Conservation (phyloP, 2,888 invertebrate genomes). For the Lasioglossum pauxillum region DNA sequence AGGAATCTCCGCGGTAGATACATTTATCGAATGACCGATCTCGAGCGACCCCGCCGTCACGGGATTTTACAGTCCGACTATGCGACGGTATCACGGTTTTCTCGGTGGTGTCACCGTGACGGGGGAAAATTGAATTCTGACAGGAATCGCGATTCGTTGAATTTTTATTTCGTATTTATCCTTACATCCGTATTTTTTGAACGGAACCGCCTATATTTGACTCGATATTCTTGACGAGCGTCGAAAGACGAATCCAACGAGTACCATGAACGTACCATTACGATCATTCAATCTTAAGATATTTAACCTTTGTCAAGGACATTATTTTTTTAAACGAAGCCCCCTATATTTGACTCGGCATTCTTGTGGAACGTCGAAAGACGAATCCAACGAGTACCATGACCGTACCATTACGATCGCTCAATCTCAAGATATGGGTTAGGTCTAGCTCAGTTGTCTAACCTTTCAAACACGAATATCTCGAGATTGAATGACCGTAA, state of each 20-base stretch:
- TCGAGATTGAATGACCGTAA: neutral
- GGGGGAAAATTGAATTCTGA: constrained; percentile 3
- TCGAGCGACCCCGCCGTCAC: neutral
- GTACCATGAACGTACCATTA: neutral
- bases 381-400: too few relatives aligned
- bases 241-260: neutral
- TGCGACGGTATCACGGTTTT: constrained; percentile 14
- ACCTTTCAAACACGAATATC: neutral
- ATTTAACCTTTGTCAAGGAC: neutral
- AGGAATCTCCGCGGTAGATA: constrained; percentile 23
- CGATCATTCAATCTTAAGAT: neutral
- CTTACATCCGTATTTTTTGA: too few relatives aligned
- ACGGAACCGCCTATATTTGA: neutral
- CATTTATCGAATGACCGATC: constrained; percentile 35
- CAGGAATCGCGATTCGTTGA: too few relatives aligned
- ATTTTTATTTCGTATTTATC: too few relatives aligned
- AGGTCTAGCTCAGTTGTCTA: neutral
- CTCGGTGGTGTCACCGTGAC: neutral
- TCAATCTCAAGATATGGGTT: neutral
- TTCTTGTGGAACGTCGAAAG: too few relatives aligned
- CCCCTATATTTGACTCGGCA: too few relatives aligned
- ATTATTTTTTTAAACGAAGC: too few relatives aligned
- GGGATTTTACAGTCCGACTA: constrained; percentile 18
- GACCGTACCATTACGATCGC: neutral
- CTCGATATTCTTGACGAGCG: neutral